Evolutionary conservation across 2,113 vertebrate genomes (phyloP), one percentile per base, ranked within the genome.

Genomic region (Dendropsophus ebraccatus): DNA sequence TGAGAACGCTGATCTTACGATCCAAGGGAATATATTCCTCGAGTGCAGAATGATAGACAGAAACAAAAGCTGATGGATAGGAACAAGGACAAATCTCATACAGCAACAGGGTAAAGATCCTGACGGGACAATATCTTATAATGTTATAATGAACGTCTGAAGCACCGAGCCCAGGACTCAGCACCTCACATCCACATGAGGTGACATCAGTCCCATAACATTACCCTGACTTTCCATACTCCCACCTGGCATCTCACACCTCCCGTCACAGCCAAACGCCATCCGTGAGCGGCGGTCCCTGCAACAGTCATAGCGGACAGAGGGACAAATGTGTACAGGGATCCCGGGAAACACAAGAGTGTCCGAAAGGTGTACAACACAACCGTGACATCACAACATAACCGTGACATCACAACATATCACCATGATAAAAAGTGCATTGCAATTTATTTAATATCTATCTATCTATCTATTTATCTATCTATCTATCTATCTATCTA

Each of bases 231-330:
- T 50, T 80, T 84, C 0, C 28, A 0, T 2, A 1, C 76, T 88
- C 82, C 87, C 78, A 83, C 81, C 90, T 92, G 91, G 83, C 88
- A 91, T 87, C 89, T 90, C 77, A 85, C 90, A 89, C 89, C 88
- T 89, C 19, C 84, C 87, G 90, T 91, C 86, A 83, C 88, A 84
- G 86, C 83, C 82, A 32, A 41, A 67, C 35, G 35, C 83, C 82
- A 89, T 89, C 58, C 25, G 82, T 77, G 86, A 88, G 88, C 17
- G 0, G 25, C 85, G 85, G 23, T 88, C 88, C 90, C 76, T 88
- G 86, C 49, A 81, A 84, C 88, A 12, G 9, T 28, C 10, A 89
- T 82, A 88, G 86, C 84, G 3, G 4, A 13, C 2, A 17, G 12
- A 12, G 4, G 13, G 13, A 23, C 75, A 13, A 5, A 8, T 37